phyloP scores from a whole-genome alignment of 2,888 invertebrate species.

The Druceiella hillmani region DNA sequence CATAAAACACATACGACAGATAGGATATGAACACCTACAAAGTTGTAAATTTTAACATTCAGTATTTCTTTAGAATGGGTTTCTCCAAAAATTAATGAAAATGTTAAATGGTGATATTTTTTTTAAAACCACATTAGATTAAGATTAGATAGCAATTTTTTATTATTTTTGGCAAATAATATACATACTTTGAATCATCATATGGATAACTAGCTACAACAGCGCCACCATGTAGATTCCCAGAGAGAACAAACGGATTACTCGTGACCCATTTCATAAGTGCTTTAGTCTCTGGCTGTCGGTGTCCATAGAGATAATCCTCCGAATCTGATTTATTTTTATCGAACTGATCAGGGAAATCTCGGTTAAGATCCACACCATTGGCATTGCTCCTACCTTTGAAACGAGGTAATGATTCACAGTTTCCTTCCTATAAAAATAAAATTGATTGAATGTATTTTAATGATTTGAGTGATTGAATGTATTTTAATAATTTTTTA shows the following conservation, averaged over 20 bases:
- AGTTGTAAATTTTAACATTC: no score
- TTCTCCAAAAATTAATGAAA: no score
- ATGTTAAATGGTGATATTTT: background rate
- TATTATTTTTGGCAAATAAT: no score
- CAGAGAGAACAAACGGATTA: slow-evolving; percentile 88
- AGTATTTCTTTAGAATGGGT: no score
- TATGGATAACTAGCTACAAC: slow-evolving; percentile 97
- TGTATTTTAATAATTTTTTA: no score
- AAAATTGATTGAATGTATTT: no score
- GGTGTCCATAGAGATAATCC: slow-evolving; percentile 48
- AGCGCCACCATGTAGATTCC: slow-evolving; percentile 94
- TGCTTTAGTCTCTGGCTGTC: slow-evolving; percentile 84
- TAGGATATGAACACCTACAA: no score
- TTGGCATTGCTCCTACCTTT: slow-evolving; percentile 79
- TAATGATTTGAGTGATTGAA: no score
- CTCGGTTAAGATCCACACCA: slow-evolving; percentile 78
- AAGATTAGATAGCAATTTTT: no score
- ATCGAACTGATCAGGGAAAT: slow-evolving; percentile 89
- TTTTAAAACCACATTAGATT: slow-evolving; percentile 7
- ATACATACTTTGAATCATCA: slow-evolving; percentile 71
- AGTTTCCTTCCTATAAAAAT: slow-evolving; percentile 66
- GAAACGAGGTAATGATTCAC: slow-evolving; percentile 61
- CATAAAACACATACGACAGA: no score
- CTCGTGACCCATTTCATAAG: slow-evolving; percentile 85
- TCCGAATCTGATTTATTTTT: slow-evolving; percentile 33